Base-by-base conservation (phyloP, 2,888 invertebrate species). In the Schizaphis graminum region DNA sequence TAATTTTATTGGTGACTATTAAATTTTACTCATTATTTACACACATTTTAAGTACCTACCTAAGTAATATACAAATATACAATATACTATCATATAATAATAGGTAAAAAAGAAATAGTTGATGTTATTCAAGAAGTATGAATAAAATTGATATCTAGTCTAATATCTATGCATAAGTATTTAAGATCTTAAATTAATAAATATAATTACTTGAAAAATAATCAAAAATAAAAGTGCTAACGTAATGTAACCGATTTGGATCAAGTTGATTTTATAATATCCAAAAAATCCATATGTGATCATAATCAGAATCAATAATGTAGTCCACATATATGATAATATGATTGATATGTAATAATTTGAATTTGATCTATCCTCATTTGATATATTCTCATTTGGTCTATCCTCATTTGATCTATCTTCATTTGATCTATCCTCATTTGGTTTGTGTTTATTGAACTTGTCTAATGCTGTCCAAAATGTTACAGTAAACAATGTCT, bases 171-270 rank as follows among this genome's bases (percentile, higher is more conserved):
- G 21, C 35, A 77, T 85, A 44, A 26, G 21, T 35, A 77, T 24
- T 21, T 77, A 21, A 77, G 16, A 77, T 41, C 7, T 35, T 77
- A 77, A 53, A 21, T 77, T 7, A 35, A 35, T 35, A 41, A 35
- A 35, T 77, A 26, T 44, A 91, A 7, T 92, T 88, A 92, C 92
- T 88, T 92, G 92, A 92, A 92, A 92, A 61, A 47, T 3, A 24
- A 67, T 28, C 3, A 92, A 67, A 28, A 88, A 92, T 35, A 92
- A 49, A 16, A 92, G 28, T 28, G 88, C 49, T 28, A 92, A 88
- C 16, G 41, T 35, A 49, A 92, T 88, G 88, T 92, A 92, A 88
- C 92, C 92, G 0, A 92, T 53, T 67, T 44, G 87, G 56, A 92
- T 92, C 41, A 49, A 67, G 28, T 87, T 88, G 21, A 92, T 87